These are phyloP conservation scores for Edolisoma coerulescens DNA, from an alignment of 2,113 vertebrate species.

Conservation along the genomic window DNA sequence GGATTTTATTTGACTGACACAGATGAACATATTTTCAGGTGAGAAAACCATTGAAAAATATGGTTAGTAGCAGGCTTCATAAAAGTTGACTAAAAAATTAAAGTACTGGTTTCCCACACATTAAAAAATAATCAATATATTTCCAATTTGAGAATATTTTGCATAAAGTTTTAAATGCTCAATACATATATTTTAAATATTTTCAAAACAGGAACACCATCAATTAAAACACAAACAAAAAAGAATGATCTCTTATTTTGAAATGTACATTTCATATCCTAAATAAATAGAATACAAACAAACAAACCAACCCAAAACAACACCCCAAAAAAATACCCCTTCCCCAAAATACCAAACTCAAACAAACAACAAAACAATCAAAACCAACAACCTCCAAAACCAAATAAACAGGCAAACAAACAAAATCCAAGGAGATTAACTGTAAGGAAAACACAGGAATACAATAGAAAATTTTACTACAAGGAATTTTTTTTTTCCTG, in stretches of 20 bases:
- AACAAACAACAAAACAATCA: not conserved
- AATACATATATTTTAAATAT: not conserved
- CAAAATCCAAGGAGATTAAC: not conserved
- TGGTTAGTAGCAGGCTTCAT: not conserved
- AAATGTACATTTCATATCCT: not conserved
- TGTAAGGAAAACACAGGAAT: not conserved
- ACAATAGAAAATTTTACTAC: accelerated
- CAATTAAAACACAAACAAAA: not conserved
- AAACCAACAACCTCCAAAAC: not conserved
- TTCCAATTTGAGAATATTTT: not conserved
- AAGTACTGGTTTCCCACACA: not conserved
- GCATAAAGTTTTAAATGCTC: not conserved
- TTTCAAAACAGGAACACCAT: not conserved
- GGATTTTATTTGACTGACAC: not conserved
- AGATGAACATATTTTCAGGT: not conserved
- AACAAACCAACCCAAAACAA: not conserved
- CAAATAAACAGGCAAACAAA: accelerated
- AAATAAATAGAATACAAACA: not conserved
- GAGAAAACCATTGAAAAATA: not conserved
- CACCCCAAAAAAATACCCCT: not conserved
- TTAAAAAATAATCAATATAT: not conserved
- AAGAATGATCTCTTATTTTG: accelerated
- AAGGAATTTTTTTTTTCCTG: accelerated
- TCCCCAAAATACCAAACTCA: not conserved
- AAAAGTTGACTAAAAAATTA: not conserved